Conservation (phyloP, 1,140 invertebrate species). For the Macrosteles quadrilineatus region DNA sequence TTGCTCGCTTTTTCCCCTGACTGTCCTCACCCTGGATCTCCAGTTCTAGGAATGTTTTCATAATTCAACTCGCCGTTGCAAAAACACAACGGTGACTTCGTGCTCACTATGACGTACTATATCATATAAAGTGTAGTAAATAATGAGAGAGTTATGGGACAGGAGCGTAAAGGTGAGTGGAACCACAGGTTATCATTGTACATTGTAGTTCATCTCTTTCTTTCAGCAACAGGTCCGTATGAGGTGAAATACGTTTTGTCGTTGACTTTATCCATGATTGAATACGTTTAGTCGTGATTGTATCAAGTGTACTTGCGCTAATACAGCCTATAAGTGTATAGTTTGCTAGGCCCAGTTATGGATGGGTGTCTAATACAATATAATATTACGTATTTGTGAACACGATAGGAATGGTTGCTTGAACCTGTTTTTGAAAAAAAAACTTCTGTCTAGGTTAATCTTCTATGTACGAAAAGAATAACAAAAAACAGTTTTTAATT, state of each 20-base stretch:
- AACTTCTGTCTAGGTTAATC: no score
- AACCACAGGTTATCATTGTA: not conserved
- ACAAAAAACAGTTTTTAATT: no score
- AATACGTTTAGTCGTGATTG: no score
- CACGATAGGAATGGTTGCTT: no score
- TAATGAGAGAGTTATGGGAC: not conserved
- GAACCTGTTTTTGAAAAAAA: no score
- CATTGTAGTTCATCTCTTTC: not conserved
- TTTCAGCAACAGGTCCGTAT: not conserved
- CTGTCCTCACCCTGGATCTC: not conserved
- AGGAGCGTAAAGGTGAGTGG: no score
- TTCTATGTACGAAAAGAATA: no score
- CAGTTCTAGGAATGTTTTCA: slow-evolving; percentile 5
- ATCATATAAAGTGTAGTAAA: not conserved
- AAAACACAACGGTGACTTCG: not conserved
- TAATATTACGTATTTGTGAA: no score
- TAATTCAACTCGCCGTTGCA: slow-evolving; percentile 6
- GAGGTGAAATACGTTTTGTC: not conserved
- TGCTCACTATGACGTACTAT: not conserved
- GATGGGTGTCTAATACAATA: no score
- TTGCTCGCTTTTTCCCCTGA: not conserved
- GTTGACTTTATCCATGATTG: not conserved
- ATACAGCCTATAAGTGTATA: no score
- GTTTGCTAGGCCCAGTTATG: no score
- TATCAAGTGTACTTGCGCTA: no score